Conservation (phyloP, 2,888 invertebrate species). For the Chesias legatella region DNA sequence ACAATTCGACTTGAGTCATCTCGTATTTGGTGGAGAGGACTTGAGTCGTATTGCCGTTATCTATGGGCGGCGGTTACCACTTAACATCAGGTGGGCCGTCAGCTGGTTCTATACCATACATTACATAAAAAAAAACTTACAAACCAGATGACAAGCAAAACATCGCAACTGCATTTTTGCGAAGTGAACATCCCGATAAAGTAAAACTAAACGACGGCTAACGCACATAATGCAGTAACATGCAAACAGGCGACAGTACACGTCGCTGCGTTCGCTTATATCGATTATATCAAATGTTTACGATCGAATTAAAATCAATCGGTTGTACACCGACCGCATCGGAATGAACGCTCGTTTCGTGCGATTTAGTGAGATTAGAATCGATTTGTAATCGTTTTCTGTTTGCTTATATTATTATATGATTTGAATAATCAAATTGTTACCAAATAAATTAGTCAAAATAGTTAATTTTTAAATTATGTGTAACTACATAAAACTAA, state of each 20-base stretch:
- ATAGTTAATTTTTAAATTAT: no score
- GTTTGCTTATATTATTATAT: constrained; percentile 11
- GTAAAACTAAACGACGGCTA: constrained; percentile 12
- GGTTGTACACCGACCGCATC: constrained; percentile 43
- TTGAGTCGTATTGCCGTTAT: no score
- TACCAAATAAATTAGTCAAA: no score
- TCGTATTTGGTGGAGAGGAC: no score
- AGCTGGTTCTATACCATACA: no score
- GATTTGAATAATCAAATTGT: no score
- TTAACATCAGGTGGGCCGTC: no score
- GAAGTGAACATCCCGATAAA: constrained; percentile 14
- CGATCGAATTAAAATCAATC: constrained; percentile 71
- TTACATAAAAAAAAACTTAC: no score
- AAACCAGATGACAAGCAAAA: constrained; percentile 2
- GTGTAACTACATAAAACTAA: no score
- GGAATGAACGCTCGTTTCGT: constrained; percentile 39
- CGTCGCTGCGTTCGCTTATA: constrained; percentile 32
- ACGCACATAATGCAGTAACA: constrained; percentile 19
- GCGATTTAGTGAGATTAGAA: constrained; percentile 43
- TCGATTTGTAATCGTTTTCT: constrained; percentile 38
- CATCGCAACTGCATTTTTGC: constrained; percentile 14
- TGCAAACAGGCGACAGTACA: constrained; percentile 25
- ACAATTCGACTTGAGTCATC: no score
- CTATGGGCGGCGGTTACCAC: no score
- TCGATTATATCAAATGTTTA: constrained; percentile 69